Conservation (phyloP, 1,140 invertebrate species). For the Tyrophagus putrescentiae region DNA sequence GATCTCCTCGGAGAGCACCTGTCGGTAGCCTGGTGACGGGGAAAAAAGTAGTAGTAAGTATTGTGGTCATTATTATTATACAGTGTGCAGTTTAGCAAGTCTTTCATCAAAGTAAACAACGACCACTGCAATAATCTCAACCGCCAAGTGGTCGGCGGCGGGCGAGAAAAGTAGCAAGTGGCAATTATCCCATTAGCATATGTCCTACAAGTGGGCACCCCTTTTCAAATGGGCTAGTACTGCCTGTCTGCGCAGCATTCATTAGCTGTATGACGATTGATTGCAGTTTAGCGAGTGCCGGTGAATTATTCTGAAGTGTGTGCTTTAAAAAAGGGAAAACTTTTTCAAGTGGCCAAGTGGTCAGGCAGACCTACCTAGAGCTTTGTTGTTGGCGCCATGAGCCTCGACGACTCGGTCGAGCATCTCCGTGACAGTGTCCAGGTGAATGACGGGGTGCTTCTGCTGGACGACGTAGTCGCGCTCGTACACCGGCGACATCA, state of each 20-base stretch:
- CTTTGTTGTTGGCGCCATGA: not conserved
- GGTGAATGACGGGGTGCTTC: not conserved
- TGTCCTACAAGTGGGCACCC: not conserved
- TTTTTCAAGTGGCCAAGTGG: too few relatives aligned
- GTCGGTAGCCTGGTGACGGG: slow-evolving; percentile 51
- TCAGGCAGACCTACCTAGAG: not conserved
- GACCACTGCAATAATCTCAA: slow-evolving; percentile 72
- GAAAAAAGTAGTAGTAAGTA: not conserved
- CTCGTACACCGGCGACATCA: slow-evolving; percentile 12
- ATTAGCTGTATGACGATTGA: too few relatives aligned
- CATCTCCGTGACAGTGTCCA: not conserved
- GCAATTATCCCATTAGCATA: not conserved
- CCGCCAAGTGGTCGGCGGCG: slow-evolving; percentile 38
- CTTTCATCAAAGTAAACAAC: slow-evolving; percentile 56
- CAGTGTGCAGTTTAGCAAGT: slow-evolving; percentile 48
- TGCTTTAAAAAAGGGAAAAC: too few relatives aligned
- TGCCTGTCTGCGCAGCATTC: too few relatives aligned
- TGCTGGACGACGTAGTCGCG: not conserved
- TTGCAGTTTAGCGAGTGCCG: too few relatives aligned
- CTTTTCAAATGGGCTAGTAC: too few relatives aligned
- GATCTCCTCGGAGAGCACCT: slow-evolving; percentile 79
- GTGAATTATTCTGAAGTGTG: too few relatives aligned
- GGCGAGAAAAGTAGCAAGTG: not conserved
- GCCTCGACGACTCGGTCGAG: not conserved
- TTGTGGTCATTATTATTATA: too few relatives aligned